Base-by-base conservation (phyloP, 2,113 vertebrate species). In the Lampris incognitus region DNA sequence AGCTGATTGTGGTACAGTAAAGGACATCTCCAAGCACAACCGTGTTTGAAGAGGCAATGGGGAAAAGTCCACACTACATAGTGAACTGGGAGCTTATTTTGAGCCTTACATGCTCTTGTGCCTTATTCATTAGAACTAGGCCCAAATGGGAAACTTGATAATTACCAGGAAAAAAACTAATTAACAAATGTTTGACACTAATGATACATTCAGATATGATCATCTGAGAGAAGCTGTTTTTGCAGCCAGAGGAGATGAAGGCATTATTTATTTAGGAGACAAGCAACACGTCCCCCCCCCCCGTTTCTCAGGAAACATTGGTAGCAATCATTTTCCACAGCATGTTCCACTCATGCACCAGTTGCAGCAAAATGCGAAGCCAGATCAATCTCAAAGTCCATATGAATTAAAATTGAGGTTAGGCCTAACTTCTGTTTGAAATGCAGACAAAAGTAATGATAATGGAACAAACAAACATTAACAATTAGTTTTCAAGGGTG, bases 1-100 rank as follows among this genome's bases (percentile, higher is more conserved):
- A 76, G 36, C 60, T 88, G 58, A 61, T 75, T 76, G 40, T 48
- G 46, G 13, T 62, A 57, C 80, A 85, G 88, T 67, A 84, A 69
- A 83, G 38, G 1, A 11, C 41, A 62, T 41, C 13, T 39, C 0
- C 6, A 69, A 66, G 62, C 8, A 24, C 24, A 24, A 24, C 24
- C 24, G 24, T 24, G 24, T 24, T 24, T 24, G 24, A 24, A 24
- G 24, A 24, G 24, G 24, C 24, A 24, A 24, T 24, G 24, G 24
- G 24, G 24, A 24, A 24, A 24, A 24, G 24, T 24, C 24, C 24
- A 24, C 24, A 24, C 24, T 24, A 24, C 24, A 0, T 24, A 24
- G 24, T 24, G 24, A 24, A 24, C 24, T 24, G 24, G 24, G 24
- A 24, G 24, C 24, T 24, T 24, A 24, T 24, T 24, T 24, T 24